Evolutionary conservation across 2,888 invertebrate genomes (phyloP).

Genomic region (Neocrepidodera transversa): DNA sequence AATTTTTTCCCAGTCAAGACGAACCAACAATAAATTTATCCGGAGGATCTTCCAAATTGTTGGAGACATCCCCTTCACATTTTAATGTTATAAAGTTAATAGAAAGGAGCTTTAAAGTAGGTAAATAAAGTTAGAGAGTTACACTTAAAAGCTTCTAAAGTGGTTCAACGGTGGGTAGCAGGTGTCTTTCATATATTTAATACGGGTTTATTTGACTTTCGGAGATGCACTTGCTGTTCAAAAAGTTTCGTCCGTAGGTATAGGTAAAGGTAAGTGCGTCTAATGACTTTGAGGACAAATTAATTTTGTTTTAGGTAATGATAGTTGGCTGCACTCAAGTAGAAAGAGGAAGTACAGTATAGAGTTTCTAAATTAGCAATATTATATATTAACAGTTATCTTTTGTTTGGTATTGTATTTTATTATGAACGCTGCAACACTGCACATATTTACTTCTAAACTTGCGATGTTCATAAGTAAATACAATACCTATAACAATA

Average conservation of each 20-base stretch:
- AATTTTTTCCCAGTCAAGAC: not conserved
- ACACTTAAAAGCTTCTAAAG: slow-evolving; percentile 31
- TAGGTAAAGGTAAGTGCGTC: slow-evolving; percentile 14
- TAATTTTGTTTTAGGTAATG: slow-evolving; percentile 3
- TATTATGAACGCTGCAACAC: no score
- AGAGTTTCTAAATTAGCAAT: no score
- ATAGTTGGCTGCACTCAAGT: not conserved
- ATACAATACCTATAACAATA: no score
- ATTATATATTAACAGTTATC: no score
- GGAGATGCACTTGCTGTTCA: slow-evolving; percentile 20
- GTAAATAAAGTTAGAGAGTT: slow-evolving; percentile 29
- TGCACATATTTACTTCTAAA: no score
- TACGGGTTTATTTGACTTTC: slow-evolving; percentile 26
- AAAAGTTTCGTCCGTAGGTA: slow-evolving; percentile 11
- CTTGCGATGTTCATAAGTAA: no score
- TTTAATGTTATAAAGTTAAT: slow-evolving; percentile 26
- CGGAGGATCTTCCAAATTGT: slow-evolving; percentile 4
- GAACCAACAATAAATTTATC: slow-evolving; percentile 6
- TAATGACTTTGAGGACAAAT: slow-evolving; percentile 1
- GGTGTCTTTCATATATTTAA: slow-evolving; percentile 33
- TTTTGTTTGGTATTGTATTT: no score
- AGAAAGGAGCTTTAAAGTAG: slow-evolving; percentile 30
- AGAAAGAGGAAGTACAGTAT: not conserved
- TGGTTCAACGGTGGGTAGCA: slow-evolving; percentile 24
- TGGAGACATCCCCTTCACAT: slow-evolving; percentile 17